These are phyloP conservation scores for Ormyrus nitidulus DNA, from an alignment of 2,888 invertebrate genomes.

Conservation along the genomic window DNA sequence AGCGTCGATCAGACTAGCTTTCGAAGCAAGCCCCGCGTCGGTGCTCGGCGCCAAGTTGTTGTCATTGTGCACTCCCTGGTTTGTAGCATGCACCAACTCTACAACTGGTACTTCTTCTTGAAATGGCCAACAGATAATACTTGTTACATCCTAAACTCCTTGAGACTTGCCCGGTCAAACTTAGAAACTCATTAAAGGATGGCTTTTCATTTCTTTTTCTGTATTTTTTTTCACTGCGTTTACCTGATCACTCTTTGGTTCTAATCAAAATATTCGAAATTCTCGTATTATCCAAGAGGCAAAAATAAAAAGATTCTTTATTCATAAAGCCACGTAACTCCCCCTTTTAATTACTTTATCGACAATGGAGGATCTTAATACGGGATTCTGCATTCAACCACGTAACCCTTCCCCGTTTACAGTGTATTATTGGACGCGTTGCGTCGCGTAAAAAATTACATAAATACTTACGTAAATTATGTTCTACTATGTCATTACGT, in stretches of 20 bases:
- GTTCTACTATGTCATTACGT: not conserved
- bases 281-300: no score
- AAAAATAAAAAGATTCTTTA: no score
- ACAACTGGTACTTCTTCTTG: constrained; percentile 71
- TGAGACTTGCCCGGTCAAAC: constrained; percentile 5
- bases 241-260: no score
- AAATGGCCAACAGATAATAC: constrained; percentile 67
- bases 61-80: constrained; percentile 68
- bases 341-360: no score
- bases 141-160: constrained; percentile 58
- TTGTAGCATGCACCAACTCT: constrained; percentile 71
- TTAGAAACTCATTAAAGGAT: not conserved
- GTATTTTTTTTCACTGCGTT: not conserved
- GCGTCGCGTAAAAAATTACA: constrained; percentile 59
- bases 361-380: no score
- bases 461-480: constrained; percentile 63
- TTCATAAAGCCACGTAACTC: no score
- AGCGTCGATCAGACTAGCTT: constrained; percentile 65
- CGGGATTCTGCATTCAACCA: not conserved
- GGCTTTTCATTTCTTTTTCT: constrained; percentile 1
- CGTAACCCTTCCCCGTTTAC: constrained; percentile 1
- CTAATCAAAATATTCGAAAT: no score
- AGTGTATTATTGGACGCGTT: not conserved
- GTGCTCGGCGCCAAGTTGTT: constrained; percentile 55
- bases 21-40: constrained; percentile 67